phyloP scores from a whole-genome alignment of 2,113 vertebrate species.

The Irena cyanogastra region DNA sequence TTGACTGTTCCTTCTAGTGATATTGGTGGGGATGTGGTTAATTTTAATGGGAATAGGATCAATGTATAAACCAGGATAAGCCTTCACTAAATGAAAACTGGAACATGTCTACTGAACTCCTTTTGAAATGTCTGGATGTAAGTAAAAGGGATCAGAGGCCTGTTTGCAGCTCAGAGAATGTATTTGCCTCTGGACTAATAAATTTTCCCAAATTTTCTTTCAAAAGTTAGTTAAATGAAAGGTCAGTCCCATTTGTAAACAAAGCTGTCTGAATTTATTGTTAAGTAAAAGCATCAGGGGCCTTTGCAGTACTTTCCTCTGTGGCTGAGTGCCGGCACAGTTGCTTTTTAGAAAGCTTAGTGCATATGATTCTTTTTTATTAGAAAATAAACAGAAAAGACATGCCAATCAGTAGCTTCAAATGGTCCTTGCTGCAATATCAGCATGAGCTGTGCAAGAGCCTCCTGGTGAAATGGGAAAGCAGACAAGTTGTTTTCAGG shows the following conservation, averaged over 20 bases:
- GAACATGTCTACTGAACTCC: background rate
- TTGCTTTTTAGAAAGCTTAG: conserved; percentile 8
- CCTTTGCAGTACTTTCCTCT: background rate
- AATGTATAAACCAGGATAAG: background rate
- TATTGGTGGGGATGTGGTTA: background rate
- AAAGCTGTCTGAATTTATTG: background rate
- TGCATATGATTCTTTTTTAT: background rate
- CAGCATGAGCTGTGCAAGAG: background rate
- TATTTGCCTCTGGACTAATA: conserved; percentile 9
- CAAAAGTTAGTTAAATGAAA: background rate
- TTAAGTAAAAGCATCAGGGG: background rate
- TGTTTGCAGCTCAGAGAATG: background rate
- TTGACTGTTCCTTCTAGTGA: background rate
- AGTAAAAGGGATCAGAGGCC: background rate
- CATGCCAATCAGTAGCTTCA: background rate
- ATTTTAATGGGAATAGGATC: background rate
- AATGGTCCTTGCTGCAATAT: background rate
- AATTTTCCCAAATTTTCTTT: background rate
- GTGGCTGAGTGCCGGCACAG: background rate
- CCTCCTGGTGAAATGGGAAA: background rate
- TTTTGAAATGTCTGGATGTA: background rate
- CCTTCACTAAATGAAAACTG: background rate
- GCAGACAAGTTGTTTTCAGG: background rate
- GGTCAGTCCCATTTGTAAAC: conserved; percentile 21
- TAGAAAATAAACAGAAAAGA: conserved; percentile 35